phyloP scores from a whole-genome alignment of 2,797 vertebrate genomes.

The Sebastiscus tertius region DNA sequence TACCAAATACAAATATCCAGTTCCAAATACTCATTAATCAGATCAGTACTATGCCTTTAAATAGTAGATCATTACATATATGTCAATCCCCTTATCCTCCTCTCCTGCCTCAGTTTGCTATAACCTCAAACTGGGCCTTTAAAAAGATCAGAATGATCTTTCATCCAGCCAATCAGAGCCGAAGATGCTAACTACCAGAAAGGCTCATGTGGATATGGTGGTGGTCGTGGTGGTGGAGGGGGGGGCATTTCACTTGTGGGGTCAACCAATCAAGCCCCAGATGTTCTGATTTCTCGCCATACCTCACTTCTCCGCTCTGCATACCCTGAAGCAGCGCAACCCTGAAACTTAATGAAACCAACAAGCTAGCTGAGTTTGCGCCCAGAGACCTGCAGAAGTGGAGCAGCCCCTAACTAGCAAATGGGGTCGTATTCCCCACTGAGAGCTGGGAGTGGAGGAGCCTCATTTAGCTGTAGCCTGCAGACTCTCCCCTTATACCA shows the following conservation, averaged over 20 bases:
- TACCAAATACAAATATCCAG: conserved; percentile 6
- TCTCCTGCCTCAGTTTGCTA: background rate
- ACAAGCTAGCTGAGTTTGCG: conserved; percentile 66
- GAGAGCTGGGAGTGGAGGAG: conserved; percentile 78
- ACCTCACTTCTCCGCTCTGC: conserved; percentile 62
- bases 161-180: conserved; percentile 35
- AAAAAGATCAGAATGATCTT: conserved; percentile 30
- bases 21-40: conserved; percentile 22
- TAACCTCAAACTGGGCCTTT: conserved; percentile 24
- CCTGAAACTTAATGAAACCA: conserved; percentile 78
- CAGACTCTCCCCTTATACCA: conserved; percentile 66
- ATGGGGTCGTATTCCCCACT: conserved; percentile 85
- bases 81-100: background rate
- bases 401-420: conserved; percentile 79
- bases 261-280: conserved; percentile 57
- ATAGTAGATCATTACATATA: conserved; percentile 12
- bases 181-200: conserved; percentile 26
- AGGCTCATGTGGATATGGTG: background rate
- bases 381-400: conserved; percentile 78
- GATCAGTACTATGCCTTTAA: background rate
- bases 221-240: background rate
- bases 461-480: conserved; percentile 85
- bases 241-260: conserved; percentile 46
- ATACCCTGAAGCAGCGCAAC: conserved; percentile 73
- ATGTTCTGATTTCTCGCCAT: conserved; percentile 64